Evolutionary conservation across 2,797 vertebrate species (phyloP), one percentile per base, ranked within the genome.

Genomic region (Enteromius unitaeniatus): DNA sequence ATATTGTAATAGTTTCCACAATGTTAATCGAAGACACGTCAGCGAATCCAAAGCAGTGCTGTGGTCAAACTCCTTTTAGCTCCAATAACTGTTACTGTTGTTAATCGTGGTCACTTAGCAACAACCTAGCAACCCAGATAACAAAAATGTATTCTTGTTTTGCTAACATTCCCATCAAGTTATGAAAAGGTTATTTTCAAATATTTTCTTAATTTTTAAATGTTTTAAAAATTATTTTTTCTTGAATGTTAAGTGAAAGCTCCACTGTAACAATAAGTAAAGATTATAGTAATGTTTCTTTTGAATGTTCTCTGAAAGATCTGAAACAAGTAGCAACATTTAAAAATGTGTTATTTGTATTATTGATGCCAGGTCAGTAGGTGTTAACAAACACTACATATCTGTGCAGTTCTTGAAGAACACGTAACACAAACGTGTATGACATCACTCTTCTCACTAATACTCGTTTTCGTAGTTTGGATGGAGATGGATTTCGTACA

Each of bases 21-120:
- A 51, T 37, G 31, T 55, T 75, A 55, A 53, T 75, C 19, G 53
- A 75, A 75, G 31, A 37, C 73, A 75, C 31, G 3, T 37, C 49
- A 7, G 4, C 0, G 47, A 21, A 21, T 51, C 17, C 11, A 28
- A 53, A 21, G 19, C 47, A 13, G 2, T 2, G 23, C 69, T 49
- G 1, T 15, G 45, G 15, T 28, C 7, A 72, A 72, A 53, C 10
- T n/a, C 11, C 14, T 51, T 53, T 74, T 55, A 37, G 72, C n/a
- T 31, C 28, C 19, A 72, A 19, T 13, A 6, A 19, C 34, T 47
- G 6, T 31, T 34, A n/a, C 49, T 14, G 17, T n/a, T 53, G 28
- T 11, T 74, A 37, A 21, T 55, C 1, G 0, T 10, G 14, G 10
- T 8, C 49, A 55, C 28, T 21, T 34, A 55, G 72, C 11, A 55